Conservation (phyloP, 64 coral and sea anemone genomes). For the Orbicella faveolata region DNA sequence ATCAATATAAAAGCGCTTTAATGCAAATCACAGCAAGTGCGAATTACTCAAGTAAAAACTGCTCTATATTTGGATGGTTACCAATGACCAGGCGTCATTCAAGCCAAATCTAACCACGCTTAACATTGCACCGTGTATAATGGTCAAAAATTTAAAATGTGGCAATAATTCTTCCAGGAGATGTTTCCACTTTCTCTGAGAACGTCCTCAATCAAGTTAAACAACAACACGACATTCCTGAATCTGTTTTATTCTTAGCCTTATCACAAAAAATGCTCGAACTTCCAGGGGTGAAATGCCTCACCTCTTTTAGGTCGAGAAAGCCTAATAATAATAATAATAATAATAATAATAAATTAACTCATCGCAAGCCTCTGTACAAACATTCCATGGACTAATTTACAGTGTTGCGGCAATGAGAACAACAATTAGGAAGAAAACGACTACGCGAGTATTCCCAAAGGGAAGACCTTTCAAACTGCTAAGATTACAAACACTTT, state of each 20-base stretch:
- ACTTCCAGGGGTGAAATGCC: conserved; percentile 29
- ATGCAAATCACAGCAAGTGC: too few species aligned
- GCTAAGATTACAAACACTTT: conserved; percentile 5
- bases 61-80: too few species aligned
- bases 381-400: conserved; percentile 43
- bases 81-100: too few species aligned
- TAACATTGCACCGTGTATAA: too few species aligned
- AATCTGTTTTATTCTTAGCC: conserved; percentile 29
- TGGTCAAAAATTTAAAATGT: too few species aligned
- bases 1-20: too few species aligned
- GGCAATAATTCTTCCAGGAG: too few species aligned
- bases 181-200: too few species aligned
- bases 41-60: too few species aligned
- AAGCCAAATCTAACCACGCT: not conserved
- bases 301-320: conserved; percentile 35
- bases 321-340: conserved; percentile 45
- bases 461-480: not conserved
- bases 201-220: not conserved
- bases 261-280: conserved; percentile 40
- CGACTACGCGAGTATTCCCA: not conserved
- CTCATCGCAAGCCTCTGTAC: conserved; percentile 53
- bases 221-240: not conserved
- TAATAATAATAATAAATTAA: conserved; percentile 46
- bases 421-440: conserved; percentile 30
- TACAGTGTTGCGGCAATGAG: conserved; percentile 53